A percentile compares a stretch with the other conserved stretches of the same genome.
Evolutionary conservation across 2,113 vertebrate species (phyloP).

Genomic region (Lynx canadensis): DNA sequence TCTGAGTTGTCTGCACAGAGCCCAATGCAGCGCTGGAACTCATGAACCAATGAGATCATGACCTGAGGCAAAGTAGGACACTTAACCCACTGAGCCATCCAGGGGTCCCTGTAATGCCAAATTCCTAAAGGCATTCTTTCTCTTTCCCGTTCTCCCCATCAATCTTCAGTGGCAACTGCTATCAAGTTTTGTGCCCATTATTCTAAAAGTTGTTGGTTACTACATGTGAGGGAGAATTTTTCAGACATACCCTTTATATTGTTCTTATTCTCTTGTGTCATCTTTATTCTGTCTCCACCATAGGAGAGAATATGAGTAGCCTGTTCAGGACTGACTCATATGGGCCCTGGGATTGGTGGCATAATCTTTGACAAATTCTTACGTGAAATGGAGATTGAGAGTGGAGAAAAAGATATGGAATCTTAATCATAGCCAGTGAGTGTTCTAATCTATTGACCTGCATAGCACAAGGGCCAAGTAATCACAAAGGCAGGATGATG

Average conservation of each 20-base stretch:
- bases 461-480: neutral
- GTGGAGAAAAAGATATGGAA: neutral
- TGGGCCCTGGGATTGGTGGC: rapidly evolving
- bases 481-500: neutral
- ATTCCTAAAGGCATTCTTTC: neutral
- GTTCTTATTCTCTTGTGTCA: too few species aligned
- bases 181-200: neutral
- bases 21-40: too few species aligned
- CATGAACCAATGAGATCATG: too few species aligned
- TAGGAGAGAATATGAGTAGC: neutral
- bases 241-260: neutral
- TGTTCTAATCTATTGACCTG: neutral
- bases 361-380: neutral
- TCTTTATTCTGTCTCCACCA: neutral
- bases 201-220: neutral
- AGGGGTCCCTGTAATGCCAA: neutral
- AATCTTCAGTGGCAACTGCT: neutral
- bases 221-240: neutral
- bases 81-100: too few species aligned
- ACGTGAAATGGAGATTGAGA: neutral
- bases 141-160: neutral
- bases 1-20: too few species aligned
- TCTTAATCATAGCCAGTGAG: neutral
- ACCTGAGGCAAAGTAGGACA: too few species aligned
- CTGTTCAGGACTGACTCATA: neutral